These are phyloP conservation scores for Darevskia mixta DNA, from an alignment of 2,797 vertebrate genomes.

Conservation along the genomic window DNA sequence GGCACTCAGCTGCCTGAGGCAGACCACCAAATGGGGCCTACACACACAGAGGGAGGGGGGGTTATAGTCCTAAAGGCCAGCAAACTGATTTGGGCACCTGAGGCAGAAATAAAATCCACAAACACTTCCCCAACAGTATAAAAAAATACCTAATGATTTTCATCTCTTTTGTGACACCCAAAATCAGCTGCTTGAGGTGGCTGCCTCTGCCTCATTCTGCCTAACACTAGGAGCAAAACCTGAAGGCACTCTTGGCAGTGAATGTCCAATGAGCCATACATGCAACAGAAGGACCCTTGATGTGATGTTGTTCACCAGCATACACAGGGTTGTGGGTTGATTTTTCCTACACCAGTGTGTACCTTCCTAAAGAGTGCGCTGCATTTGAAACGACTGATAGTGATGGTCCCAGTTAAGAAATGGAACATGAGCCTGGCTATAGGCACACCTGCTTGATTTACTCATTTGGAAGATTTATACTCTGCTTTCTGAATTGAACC, in stretches of 20 bases:
- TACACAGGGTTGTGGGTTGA: neutral
- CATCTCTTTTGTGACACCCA: too few relatives aligned
- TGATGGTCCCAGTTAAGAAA: neutral
- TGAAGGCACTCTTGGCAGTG: neutral
- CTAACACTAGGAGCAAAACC: too few relatives aligned
- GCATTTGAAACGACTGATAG: neutral
- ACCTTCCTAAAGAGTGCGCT: neutral
- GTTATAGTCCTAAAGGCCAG: too few relatives aligned
- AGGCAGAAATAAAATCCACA: too few relatives aligned
- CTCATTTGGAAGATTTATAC: neutral
- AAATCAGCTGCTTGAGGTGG: too few relatives aligned
- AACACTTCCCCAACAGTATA: too few relatives aligned
- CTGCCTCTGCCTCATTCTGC: too few relatives aligned
- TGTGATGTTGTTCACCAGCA: neutral
- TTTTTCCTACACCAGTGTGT: neutral
- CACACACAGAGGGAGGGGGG: too few relatives aligned
- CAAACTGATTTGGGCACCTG: too few relatives aligned
- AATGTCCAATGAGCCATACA: neutral
- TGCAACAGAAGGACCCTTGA: neutral
- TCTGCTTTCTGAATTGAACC: neutral
- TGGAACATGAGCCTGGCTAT: neutral
- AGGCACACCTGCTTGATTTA: neutral
- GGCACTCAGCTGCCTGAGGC: too few relatives aligned
- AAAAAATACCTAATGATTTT: too few relatives aligned
- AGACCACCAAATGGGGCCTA: too few relatives aligned